Percentiles rank a stretch among this genome's conserved stretches.
Evolutionary conservation across 2,888 invertebrate genomes (phyloP).

Genomic region (Dascillus cervinus): DNA sequence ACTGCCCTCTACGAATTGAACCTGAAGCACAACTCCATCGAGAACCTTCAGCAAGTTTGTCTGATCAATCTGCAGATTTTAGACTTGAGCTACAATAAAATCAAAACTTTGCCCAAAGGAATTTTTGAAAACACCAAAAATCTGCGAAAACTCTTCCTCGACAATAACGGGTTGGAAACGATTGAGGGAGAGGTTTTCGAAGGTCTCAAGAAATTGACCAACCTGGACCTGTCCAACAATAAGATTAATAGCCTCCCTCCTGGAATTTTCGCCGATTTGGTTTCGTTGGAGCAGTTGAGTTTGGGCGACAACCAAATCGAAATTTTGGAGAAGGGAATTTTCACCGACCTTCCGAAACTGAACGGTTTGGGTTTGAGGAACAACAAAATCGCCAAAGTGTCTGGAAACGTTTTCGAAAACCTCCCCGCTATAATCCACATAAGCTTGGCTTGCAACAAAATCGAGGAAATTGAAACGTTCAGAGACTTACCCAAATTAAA

Average conservation of each 20-base stretch:
- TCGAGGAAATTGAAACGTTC: no score
- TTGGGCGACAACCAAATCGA: background rate
- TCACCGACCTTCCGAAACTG: background rate
- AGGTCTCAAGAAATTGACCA: background rate
- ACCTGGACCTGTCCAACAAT: background rate
- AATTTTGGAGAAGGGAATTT: background rate
- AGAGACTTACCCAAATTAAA: slow-evolving; percentile 33
- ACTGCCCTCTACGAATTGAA: background rate
- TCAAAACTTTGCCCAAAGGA: background rate
- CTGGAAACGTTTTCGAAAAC: background rate
- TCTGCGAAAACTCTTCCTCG: background rate
- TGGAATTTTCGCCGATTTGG: background rate
- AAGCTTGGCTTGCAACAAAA: no score
- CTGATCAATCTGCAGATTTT: no score
- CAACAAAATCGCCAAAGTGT: background rate
- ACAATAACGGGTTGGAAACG: background rate
- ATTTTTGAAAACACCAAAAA: background rate
- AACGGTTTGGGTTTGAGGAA: background rate
- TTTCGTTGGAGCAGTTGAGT: background rate
- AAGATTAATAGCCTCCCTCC: background rate
- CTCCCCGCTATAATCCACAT: no score
- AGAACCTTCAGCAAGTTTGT: background rate
- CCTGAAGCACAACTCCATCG: background rate
- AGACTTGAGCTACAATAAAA: background rate
- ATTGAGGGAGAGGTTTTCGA: background rate